Evolutionary conservation across 1,140 invertebrate species (phyloP).

Genomic region (Calosoma granatense): DNA sequence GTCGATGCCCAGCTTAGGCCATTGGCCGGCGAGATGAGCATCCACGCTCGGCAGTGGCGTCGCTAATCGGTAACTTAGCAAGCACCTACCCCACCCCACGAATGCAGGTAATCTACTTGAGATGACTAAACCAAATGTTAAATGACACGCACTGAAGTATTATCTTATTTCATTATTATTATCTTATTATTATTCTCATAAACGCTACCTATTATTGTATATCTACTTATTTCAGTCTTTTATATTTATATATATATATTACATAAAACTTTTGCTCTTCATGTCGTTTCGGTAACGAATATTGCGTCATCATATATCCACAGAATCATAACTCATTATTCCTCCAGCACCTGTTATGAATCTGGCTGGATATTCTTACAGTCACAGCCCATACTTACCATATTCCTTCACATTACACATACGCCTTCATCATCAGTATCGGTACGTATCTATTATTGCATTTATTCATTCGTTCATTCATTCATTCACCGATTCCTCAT

Average conservation of each 20-base stretch:
- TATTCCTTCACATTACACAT: too few relatives aligned
- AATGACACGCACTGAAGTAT: conserved; percentile 1
- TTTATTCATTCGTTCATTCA: too few relatives aligned
- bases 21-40: conserved; percentile 23
- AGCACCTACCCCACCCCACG: background rate
- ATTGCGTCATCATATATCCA: background rate
- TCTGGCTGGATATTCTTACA: too few relatives aligned
- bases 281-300: conserved; percentile 1
- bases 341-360: background rate
- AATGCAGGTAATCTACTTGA: conserved; percentile 9
- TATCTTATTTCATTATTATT: background rate
- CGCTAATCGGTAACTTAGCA: background rate
- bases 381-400: too few relatives aligned
- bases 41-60: background rate
- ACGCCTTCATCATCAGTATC: too few relatives aligned
- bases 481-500: too few relatives aligned
- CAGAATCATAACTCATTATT: background rate
- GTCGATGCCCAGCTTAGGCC: background rate
- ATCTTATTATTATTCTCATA: background rate
- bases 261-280: too few relatives aligned
- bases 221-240: too few relatives aligned
- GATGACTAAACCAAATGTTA: conserved; percentile 1
- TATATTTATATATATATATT: background rate
- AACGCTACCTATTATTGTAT: background rate
- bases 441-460: too few relatives aligned